A percentile compares a stretch with the other conserved stretches of the same genome.
Conservation (phyloP, 2,113 vertebrate species). For the sheep (Ovis aries) region DNA sequence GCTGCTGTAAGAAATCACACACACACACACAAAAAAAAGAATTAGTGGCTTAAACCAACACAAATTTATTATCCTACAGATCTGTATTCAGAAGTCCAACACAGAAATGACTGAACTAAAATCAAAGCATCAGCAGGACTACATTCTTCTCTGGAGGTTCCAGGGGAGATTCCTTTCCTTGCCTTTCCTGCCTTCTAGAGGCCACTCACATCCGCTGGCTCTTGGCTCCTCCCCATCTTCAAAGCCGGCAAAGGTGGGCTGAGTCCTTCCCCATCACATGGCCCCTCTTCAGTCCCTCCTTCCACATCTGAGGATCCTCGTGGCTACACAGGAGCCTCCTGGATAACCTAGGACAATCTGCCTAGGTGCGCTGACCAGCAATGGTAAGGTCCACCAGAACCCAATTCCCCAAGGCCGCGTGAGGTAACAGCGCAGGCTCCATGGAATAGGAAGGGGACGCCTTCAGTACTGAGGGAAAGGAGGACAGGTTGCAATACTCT, state of each 20-base stretch:
- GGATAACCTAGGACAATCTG: not conserved
- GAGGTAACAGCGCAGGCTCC: not conserved
- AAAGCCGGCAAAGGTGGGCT: too few relatives aligned
- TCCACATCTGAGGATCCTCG: not conserved
- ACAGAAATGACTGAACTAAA: not conserved
- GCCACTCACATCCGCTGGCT: not conserved
- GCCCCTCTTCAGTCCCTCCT: not conserved
- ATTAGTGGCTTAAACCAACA: not conserved
- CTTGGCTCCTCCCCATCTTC: not conserved
- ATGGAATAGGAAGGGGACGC: not conserved
- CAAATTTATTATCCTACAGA: not conserved
- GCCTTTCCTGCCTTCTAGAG: not conserved
- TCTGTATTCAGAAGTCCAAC: not conserved
- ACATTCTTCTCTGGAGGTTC: not conserved
- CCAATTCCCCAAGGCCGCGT: not conserved
- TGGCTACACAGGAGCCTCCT: not conserved
- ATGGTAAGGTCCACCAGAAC: not conserved
- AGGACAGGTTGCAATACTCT: not conserved
- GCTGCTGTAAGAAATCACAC: not conserved
- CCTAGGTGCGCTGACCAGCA: not conserved
- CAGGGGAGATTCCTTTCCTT: not conserved
- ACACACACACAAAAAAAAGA: not conserved
- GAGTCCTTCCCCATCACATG: accelerated
- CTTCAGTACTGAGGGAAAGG: not conserved
- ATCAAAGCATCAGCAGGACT: too few relatives aligned